Base-by-base conservation (phyloP, 2,113 vertebrate species). In the Xiphorhynchus elegans region DNA sequence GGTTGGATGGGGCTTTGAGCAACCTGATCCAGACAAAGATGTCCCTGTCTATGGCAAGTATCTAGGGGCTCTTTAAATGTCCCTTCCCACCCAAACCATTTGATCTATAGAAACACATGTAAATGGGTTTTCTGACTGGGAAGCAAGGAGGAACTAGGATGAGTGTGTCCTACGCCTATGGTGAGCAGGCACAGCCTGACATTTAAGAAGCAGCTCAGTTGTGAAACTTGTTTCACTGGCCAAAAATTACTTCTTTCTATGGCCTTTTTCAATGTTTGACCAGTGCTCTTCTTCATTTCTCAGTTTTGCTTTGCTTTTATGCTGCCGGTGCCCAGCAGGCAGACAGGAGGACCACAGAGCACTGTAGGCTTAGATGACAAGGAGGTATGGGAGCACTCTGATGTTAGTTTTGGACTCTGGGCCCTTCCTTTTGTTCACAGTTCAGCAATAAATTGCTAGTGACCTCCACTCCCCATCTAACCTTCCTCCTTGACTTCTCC, bases 371-470 rank as follows among this genome's bases (percentile, higher is more conserved):
- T 7, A 2, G 2, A 37, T 19, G 42, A 18, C 28, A 20, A 20
- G 49, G n/a, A 69, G 52, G 8, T 26, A 5, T 10, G 7, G 35
- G 33, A 33, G 17, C 26, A 37, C 37, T 84, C 56, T 79, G 70
- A 4, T 19, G 21, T 10, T 84, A 46, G 26, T 42, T 67, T n/a
- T 58, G 58, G 26, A 15, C 8, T 74, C 60, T 5, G 6, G 40
- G 37, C 23, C 46, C 28, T 62, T 91, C 21, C 29, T 69, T 55
- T 47, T 47, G 16, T 79, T 89, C 44, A 49, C 53, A 59, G 39
- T 56, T 93, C 17, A 93, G 73, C 83, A 92, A 76, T 40, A 59
- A 53, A 84, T 90, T 50, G 16, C 46, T 74, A 4, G 11, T 55
- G 63, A 69, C 56, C 72, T 67, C 46, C 63, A 26, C 9, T 4